These are phyloP conservation scores for Lochmaea capreae DNA, from an alignment of 2,888 invertebrate species.

Conservation along the genomic window DNA sequence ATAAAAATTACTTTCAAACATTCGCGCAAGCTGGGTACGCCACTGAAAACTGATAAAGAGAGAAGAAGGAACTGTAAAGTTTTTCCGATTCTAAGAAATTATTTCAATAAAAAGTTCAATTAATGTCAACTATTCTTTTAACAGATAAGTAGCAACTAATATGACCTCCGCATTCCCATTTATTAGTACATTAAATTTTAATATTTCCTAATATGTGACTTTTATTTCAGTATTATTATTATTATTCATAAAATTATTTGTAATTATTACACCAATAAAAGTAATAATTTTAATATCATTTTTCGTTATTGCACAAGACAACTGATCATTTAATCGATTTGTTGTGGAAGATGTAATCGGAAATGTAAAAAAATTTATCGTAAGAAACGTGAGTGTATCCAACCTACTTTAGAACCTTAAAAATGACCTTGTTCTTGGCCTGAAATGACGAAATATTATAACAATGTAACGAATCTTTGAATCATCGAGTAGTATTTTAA, in stretches of 20 bases:
- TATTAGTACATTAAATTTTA: background rate
- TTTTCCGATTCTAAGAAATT: background rate
- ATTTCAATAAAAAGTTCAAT: background rate
- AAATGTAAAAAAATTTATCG: background rate
- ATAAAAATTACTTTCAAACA: too few relatives aligned
- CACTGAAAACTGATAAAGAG: too few relatives aligned
- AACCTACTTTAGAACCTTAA: conserved; percentile 8
- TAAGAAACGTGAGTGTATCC: background rate
- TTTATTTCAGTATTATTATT: background rate
- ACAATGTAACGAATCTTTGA: background rate
- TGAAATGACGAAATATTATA: background rate
- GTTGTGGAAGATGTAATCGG: background rate
- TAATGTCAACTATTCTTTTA: background rate
- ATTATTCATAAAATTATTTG: background rate
- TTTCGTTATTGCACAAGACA: background rate
- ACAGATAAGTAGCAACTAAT: background rate
- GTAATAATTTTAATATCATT: background rate
- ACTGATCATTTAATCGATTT: background rate
- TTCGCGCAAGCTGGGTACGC: too few relatives aligned
- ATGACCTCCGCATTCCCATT: background rate
- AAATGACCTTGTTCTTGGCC: conserved; percentile 4
- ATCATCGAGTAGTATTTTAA: background rate
- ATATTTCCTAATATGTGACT: background rate
- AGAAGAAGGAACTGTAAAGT: too few relatives aligned
- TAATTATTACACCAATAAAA: background rate